Conservation (phyloP, 2,113 vertebrate species). For the Lanius collurio region DNA sequence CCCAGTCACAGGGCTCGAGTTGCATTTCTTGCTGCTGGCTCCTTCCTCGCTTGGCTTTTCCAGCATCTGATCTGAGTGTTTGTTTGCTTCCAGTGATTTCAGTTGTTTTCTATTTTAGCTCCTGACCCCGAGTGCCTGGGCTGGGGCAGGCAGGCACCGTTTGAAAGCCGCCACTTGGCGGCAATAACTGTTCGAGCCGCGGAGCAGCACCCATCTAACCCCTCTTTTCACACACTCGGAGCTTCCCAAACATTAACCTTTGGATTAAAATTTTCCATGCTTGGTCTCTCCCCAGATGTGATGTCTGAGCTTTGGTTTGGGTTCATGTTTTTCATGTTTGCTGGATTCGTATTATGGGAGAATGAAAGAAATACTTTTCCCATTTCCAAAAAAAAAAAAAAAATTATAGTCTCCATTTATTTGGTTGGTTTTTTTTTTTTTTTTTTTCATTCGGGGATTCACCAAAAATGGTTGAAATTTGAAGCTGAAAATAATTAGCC, state of each 20-base stretch:
- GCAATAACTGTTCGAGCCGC: conserved; percentile 45
- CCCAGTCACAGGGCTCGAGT: neutral
- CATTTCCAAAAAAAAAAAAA: conserved; percentile 34
- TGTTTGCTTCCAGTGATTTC: conserved; percentile 55
- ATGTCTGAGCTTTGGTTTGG: conserved; percentile 59
- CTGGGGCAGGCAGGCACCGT: conserved; percentile 59
- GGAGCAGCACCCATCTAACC: conserved; percentile 66
- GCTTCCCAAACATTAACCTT: conserved; percentile 64
- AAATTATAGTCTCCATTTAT: neutral
- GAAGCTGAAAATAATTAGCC: neutral
- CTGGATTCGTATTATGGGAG: conserved; percentile 57
- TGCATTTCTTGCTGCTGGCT: conserved; percentile 21
- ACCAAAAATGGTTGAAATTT: conserved; percentile 41
- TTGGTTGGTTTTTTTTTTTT: neutral
- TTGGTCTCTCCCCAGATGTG: conserved; percentile 63
- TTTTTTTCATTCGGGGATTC: neutral
- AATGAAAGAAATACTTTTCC: conserved; percentile 66
- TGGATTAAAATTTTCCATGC: conserved; percentile 68
- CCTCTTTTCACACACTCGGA: conserved; percentile 61
- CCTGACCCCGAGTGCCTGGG: conserved; percentile 47
- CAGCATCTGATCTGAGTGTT: conserved; percentile 52
- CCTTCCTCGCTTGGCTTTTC: conserved; percentile 23
- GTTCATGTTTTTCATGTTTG: conserved; percentile 60
- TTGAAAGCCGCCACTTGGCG: conserved; percentile 65
- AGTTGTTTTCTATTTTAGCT: conserved; percentile 67